Conservation (phyloP, 2,888 invertebrate species). For the Notocelia uddmanniana region DNA sequence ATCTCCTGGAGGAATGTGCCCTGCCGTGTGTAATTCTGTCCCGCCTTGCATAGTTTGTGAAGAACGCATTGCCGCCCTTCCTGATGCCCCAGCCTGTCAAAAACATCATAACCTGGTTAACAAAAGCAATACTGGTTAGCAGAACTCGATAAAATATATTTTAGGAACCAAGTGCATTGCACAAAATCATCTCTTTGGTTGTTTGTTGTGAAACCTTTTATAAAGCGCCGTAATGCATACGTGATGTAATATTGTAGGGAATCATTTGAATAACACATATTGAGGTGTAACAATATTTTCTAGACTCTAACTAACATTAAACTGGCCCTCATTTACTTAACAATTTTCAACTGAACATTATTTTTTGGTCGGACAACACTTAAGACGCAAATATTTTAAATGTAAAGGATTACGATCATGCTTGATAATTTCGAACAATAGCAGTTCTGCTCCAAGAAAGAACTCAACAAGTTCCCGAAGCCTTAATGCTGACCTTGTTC, state of each 20-base stretch:
- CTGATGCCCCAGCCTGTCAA: constrained; percentile 82
- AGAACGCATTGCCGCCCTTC: constrained; percentile 88
- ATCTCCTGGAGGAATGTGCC: constrained; percentile 89
- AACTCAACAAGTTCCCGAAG: background rate
- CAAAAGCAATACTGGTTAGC: background rate
- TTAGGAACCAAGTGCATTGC: too few relatives aligned
- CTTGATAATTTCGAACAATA: background rate
- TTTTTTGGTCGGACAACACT: too few relatives aligned
- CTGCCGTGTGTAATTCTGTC: constrained; percentile 66
- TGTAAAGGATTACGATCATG: background rate
- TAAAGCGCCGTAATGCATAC: too few relatives aligned
- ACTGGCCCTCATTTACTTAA: too few relatives aligned
- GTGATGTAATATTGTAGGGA: too few relatives aligned
- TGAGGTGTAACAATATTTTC: too few relatives aligned
- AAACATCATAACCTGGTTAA: constrained; percentile 43
- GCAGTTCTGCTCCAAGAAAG: background rate
- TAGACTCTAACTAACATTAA: too few relatives aligned
- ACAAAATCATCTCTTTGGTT: too few relatives aligned
- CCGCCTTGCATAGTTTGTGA: constrained; percentile 88
- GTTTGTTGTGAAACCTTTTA: too few relatives aligned
- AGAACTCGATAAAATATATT: background rate
- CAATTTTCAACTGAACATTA: too few relatives aligned
- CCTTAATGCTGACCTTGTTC: constrained; percentile 7
- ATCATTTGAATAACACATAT: too few relatives aligned
- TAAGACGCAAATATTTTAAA: background rate